Base-by-base conservation (phyloP, 1,140 invertebrate species). In the Onthophagus taurus region DNA sequence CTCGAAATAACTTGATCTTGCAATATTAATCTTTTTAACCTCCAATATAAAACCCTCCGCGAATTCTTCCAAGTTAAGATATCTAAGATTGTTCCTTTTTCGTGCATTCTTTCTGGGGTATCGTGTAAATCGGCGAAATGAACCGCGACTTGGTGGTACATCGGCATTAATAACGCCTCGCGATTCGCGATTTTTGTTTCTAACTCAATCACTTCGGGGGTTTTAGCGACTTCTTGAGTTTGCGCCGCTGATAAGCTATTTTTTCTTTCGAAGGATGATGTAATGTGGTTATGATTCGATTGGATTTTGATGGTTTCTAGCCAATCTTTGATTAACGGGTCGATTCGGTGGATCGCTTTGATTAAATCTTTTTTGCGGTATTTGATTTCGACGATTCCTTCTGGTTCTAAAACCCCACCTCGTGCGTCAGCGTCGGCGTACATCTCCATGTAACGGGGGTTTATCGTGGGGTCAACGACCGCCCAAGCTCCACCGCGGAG, bases 401-500 rank as follows among this genome's bases (percentile, higher is more conserved):
- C 91, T 0, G 96, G 81, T 68, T 99, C 96, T 7, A 99, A 63
- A 1, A 99, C 87, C 35, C 95, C 94, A 49, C 89, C 95, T 48
- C 91, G 78, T 45, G 84, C 80, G 12, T 91, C 83, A 4, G 80
- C 80, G 70, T 99, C 97, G 4, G 95, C 92, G 68, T 97, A 97
- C 84, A 97, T 97, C 70, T 99, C 96, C 85, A 99, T 99, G 48
- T 91, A 82, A 4, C 80, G 72, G 29, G 83, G 77, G 71, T 99
- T 99, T 58, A 99, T 99, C 7, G 83, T 83, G 1, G 94, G 83
- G 69, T 99, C 97, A 1, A 99, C 81, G 2, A 99, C 96, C 5
- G 93, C 97, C 97, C 97, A 99, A 5, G 97, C 94, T 16, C 97
- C 97, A 26, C 97, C 97, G 43, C 97, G 71, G 9, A 99, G 70